Evolutionary conservation across 2,113 vertebrate species (phyloP).

Genomic region (Calidris pygmaea): DNA sequence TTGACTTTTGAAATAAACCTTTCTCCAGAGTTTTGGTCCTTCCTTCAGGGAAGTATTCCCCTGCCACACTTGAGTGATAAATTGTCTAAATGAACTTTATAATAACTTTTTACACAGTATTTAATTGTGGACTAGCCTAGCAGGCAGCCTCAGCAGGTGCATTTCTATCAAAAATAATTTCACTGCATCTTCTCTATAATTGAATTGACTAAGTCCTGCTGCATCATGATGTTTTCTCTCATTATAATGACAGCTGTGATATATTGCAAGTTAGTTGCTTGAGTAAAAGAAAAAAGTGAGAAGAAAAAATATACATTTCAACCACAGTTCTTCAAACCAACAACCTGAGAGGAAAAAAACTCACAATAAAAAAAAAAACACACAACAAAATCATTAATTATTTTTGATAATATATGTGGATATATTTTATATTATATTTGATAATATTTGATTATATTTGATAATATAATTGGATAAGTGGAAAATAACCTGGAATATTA

Average conservation of each 20-base stretch:
- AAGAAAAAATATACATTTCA: not conserved
- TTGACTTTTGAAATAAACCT: not conserved
- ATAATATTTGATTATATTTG: too few relatives aligned
- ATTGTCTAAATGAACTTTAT: conserved; percentile 35
- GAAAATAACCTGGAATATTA: not conserved
- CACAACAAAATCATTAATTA: not conserved
- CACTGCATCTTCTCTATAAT: conserved; percentile 51
- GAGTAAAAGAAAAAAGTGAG: not conserved
- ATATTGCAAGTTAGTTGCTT: conserved; percentile 17
- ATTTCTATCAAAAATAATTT: conserved; percentile 61
- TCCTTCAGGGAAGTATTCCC: not conserved
- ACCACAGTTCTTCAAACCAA: not conserved
- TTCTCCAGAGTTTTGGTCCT: not conserved
- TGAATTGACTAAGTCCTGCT: conserved; percentile 61
- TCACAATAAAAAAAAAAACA: not conserved
- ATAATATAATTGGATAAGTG: not conserved
- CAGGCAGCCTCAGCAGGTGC: conserved; percentile 48
- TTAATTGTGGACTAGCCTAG: conserved; percentile 45
- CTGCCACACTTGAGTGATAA: not conserved
- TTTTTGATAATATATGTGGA: too few relatives aligned
- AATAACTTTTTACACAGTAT: conserved; percentile 47
- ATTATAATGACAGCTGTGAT: conserved; percentile 65
- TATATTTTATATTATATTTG: too few relatives aligned
- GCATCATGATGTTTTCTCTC: conserved; percentile 50
- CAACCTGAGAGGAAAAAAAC: not conserved